Evolutionary conservation across 1,140 invertebrate genomes (phyloP).

Genomic region (Macrocentrus cingulum): DNA sequence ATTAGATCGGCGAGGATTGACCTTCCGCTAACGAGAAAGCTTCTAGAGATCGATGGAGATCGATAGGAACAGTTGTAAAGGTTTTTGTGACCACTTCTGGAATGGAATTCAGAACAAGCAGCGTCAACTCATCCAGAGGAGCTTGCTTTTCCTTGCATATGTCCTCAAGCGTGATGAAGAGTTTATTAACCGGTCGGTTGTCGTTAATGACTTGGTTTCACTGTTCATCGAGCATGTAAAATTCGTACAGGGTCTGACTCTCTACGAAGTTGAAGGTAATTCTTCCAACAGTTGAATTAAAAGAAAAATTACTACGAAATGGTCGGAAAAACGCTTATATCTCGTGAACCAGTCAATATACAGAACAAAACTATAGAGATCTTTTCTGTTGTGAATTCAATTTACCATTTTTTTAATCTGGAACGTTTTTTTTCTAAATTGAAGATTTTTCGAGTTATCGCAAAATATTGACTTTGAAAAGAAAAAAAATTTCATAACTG

Average conservation of each 20-base stretch:
- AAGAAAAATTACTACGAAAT: too few species aligned
- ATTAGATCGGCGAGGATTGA: constrained; percentile 40
- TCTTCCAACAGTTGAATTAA: too few species aligned
- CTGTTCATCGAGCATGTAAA: constrained; percentile 43
- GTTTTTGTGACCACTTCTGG: constrained; percentile 37
- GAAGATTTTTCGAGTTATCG: too few species aligned
- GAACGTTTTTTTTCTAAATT: too few species aligned
- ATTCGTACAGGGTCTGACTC: constrained; percentile 36
- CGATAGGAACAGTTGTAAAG: background rate
- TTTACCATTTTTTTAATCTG: too few species aligned
- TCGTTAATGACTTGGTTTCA: too few species aligned
- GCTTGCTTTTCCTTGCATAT: constrained; percentile 47
- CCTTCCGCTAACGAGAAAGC: constrained; percentile 28
- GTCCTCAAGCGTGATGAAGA: constrained; percentile 44
- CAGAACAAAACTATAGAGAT: too few species aligned
- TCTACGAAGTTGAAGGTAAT: constrained; percentile 43
- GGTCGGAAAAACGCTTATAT: too few species aligned
- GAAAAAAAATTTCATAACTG: too few species aligned
- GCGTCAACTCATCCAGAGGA: constrained; percentile 39
- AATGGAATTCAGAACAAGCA: constrained; percentile 35
- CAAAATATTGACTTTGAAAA: too few species aligned
- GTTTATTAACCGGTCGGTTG: constrained; percentile 42
- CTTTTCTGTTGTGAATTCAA: too few species aligned
- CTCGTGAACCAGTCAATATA: too few species aligned
- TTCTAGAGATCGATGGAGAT: background rate